Evolutionary conservation across 2,797 vertebrate species (phyloP).

Genomic region (Girardinus metallicus): DNA sequence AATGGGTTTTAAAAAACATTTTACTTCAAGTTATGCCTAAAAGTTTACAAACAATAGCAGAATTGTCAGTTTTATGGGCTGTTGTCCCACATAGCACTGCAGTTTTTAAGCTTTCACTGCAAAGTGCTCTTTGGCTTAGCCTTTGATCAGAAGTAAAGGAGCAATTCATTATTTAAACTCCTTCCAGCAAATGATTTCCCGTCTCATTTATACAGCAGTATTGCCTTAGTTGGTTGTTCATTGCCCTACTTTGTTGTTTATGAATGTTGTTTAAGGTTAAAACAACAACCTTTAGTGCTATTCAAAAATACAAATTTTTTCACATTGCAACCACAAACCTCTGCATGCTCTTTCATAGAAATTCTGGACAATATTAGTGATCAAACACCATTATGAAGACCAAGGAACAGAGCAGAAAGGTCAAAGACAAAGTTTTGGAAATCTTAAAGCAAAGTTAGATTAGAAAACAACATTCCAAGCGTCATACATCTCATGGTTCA

Average conservation of each 20-base stretch:
- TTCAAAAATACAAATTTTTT: neutral
- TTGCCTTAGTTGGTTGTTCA: constrained; percentile 33
- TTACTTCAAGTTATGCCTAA: neutral
- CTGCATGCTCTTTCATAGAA: neutral
- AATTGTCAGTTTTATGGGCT: constrained; percentile 9
- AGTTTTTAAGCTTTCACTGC: constrained; percentile 39
- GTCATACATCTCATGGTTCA: neutral
- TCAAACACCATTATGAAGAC: neutral
- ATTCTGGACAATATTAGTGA: neutral
- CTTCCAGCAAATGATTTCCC: constrained; percentile 64
- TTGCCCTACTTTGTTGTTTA: constrained; percentile 19
- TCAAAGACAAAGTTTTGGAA: neutral
- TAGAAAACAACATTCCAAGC: neutral
- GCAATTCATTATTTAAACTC: constrained; percentile 49
- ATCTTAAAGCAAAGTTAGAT: neutral
- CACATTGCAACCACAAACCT: neutral
- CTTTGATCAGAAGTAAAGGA: constrained; percentile 43
- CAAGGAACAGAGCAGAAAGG: neutral
- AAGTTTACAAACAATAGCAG: neutral
- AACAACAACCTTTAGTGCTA: neutral
- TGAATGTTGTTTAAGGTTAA: neutral
- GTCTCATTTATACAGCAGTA: constrained; percentile 57
- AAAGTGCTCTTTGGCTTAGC: constrained; percentile 27
- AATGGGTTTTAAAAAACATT: neutral
- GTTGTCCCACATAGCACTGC: constrained; percentile 9